Evolutionary conservation across 2,113 vertebrate genomes (phyloP), one percentile per base, ranked within the genome.

Genomic region (Anguilla japonica): DNA sequence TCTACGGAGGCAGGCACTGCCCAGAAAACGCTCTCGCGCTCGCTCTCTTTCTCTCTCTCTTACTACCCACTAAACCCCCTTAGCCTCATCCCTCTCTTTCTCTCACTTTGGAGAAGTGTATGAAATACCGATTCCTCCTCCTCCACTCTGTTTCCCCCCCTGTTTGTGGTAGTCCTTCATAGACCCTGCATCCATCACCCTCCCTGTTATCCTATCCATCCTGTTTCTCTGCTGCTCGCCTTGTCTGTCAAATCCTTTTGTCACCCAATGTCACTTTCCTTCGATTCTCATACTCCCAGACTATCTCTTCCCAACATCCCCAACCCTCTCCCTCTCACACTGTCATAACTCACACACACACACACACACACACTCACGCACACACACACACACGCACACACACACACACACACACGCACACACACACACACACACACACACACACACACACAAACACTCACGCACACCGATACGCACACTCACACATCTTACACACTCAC

Each of bases 1-100:
- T 93, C 92, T 93, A 92, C 88, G 60, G 88, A 90, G 90, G 92
- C 94, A 92, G 94, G 93, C 90, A 89, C 93, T 92, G 89, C 91
- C 93, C 92, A 85, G 89, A 92, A 9, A 34, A 57, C 67, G 46
- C 81, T 63, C 63, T n/a, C 86, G 39, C 63, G 26, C 57, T 71
- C 63, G 14, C 57, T 71, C 89, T 92, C 89, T 91, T 87, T 87
- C 88, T 85, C 88, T 88, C 87, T 91, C 9, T 86, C 39, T 81
- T 67, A 87, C 87, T 87, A 34, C n/a, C 39, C 4, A 0, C 41
- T 67, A 53, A 34, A 26, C 53, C 84, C 63, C 83, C 43, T 67
- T 40, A 29, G 56, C 60, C 50, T 60, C 71, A 40, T 13, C 34
- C 86, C 85, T 79, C 20, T 82, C n/a, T 2, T 11, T 79, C 46